phyloP scores from a whole-genome alignment of 2,888 invertebrate genomes.

The Hemistola chrysoprasaria region DNA sequence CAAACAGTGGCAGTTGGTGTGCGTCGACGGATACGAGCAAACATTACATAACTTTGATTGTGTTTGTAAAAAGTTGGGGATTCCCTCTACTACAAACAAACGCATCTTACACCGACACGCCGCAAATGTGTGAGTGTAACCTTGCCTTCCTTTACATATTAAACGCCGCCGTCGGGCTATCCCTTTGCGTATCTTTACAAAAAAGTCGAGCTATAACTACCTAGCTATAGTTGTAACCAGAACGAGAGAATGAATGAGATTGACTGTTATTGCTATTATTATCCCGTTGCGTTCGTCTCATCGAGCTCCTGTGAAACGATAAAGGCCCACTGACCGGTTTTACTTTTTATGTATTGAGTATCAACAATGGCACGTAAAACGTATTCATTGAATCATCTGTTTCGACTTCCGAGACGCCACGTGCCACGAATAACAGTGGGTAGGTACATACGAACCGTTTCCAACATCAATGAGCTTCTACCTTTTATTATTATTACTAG shows the following conservation, averaged over 20 bases:
- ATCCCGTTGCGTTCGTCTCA: constrained; percentile 64
- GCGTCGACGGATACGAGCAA: constrained; percentile 75
- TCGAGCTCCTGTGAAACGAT: constrained; percentile 71
- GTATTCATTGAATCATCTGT: constrained; percentile 74
- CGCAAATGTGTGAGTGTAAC: constrained; percentile 73
- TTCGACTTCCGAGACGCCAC: constrained; percentile 50
- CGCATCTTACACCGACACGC: constrained; percentile 68
- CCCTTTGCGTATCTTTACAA: constrained; percentile 79
- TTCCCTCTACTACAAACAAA: constrained; percentile 79
- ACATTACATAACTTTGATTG: constrained; percentile 83
- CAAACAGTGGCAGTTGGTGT: constrained; percentile 67
- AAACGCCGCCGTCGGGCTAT: constrained; percentile 79
- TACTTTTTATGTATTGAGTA: constrained; percentile 73
- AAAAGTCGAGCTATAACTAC: constrained; percentile 69
- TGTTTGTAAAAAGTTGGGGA: constrained; percentile 83
- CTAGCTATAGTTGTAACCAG: constrained; percentile 63
- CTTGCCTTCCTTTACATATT: constrained; percentile 82
- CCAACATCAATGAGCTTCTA: constrained; percentile 29
- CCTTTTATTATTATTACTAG: constrained; percentile 25
- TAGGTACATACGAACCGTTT: constrained; percentile 26
- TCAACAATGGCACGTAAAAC: constrained; percentile 77
- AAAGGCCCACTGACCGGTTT: constrained; percentile 76
- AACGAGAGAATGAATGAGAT: constrained; percentile 78
- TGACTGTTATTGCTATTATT: constrained; percentile 79
- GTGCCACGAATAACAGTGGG: constrained; percentile 50